Base-by-base conservation (phyloP, 2,797 vertebrate species). In the Ctenopoma multispine region DNA sequence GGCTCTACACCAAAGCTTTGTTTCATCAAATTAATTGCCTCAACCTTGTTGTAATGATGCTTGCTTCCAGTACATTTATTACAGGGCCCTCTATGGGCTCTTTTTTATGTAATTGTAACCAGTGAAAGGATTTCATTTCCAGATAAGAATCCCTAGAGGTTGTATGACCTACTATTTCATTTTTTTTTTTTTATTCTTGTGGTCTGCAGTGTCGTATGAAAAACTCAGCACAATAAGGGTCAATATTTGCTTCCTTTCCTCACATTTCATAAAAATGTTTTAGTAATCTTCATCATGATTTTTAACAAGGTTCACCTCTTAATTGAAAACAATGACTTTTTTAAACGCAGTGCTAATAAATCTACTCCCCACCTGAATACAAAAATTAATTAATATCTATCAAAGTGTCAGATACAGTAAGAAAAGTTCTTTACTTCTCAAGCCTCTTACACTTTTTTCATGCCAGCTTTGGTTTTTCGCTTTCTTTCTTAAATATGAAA, bases 1-100 rank as follows among this genome's bases (percentile, higher is more conserved):
- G 72, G 63, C 64, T 34, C 3, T 0, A 10, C 1, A 44, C 68
- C 59, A 51, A 40, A 17, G 23, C 57, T 63, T 48, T 60, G 29
- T 72, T 81, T 77, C 57, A 73, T 75, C 50, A 78, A 64, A 84
- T 77, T 8, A 83, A 80, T 63, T 65, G 61, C 73, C 56, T 65
- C 34, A 85, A 77, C 81, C 68, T 48, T 81, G 64, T 81, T 80
- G 58, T 80, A 89, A 90, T 80, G 54, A 89, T 51, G 69, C 74
- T 41, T 70, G 67, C 50, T 74, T 74, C 59, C 71, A 79, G 80
- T 72, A 38, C 47, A 61, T 56, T 80, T 66, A 74, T 71, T 68
- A 69, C 66, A 63, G 38, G 48, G 36, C 10, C 34, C 44, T 51
- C 29, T 47, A 4, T 24, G 21, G 46, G 67, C 58, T 71, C 24